Evolutionary conservation across 1,140 invertebrate species (phyloP), one percentile per base, ranked within the genome.

Genomic region (Hesperophylax magnus): DNA sequence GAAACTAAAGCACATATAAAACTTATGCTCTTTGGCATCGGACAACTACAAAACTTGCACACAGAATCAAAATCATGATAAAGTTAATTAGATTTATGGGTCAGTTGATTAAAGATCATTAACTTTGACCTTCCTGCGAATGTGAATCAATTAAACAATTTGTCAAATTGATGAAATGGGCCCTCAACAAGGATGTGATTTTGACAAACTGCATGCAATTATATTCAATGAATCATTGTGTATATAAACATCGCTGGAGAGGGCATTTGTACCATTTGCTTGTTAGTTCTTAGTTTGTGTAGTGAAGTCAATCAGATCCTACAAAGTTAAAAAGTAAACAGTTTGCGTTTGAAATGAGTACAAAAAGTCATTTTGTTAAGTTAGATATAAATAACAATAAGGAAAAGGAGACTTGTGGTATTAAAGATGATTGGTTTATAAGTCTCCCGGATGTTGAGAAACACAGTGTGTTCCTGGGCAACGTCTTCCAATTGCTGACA

Each of bases 1-100:
- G 91, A 92, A 83, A 94, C 93, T 0, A 95, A 95, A 84, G 93
- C 95, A 9, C 92, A 96, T 85, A 97, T 97, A 77, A 96, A 96
- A 87, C 86, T 96, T 81, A 92, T 96, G 79, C 87, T 95, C 15
- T 89, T 94, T 84, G 91, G 91, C 9, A 91, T 96, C 20, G 88
- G 89, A 65, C 92, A 94, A 82, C 86, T 94, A 54, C 90, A 92
- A 82, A 86, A 88, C 65, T n/a, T 84, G n/a, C 61, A 84, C 54
- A 20, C 58, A 31, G 39, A 79, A 81, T 54, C 65, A 3, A 81
- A 39, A 18, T 81, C 75, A 69, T 77, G 54, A 63, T 39, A 20
- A 34, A 7, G 14, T 58, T 34, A 39, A 54, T 65, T 60, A 17
- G 39, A 72, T 52, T 22, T 67, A 14, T 69, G 24, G 31, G 54